Evolutionary conservation across 2,113 vertebrate species (phyloP).

Genomic region (Tympanuchus pallidicinctus): DNA sequence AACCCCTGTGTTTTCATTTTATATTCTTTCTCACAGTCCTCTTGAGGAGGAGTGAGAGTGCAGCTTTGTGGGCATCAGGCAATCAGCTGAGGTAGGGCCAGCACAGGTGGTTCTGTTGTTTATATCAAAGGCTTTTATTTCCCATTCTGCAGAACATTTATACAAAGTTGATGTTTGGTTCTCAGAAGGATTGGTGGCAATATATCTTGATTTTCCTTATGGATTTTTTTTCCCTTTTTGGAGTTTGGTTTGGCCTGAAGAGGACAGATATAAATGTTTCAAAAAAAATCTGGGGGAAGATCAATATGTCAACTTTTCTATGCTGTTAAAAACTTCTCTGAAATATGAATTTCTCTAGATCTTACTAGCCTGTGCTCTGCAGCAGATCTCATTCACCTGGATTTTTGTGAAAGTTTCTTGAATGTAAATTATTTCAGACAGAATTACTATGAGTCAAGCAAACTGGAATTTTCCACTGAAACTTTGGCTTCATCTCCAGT

Average conservation of each 20-base stretch:
- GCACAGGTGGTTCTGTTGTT: not conserved
- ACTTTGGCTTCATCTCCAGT: not conserved
- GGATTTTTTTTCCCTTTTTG: not conserved
- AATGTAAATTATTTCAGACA: not conserved
- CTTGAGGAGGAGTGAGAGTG: not conserved
- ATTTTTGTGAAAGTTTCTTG: not conserved
- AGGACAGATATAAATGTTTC: not conserved
- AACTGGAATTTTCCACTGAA: slow-evolving; percentile 5
- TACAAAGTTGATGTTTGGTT: not conserved
- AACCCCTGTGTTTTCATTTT: not conserved
- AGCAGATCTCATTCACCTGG: not conserved
- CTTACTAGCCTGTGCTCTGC: not conserved
- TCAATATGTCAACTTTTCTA: not conserved
- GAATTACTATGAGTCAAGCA: not conserved
- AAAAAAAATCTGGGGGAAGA: not conserved
- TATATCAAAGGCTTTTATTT: not conserved
- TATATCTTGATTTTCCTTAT: not conserved
- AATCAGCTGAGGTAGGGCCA: not conserved
- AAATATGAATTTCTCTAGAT: not conserved
- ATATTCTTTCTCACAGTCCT: not conserved
- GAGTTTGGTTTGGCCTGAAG: not conserved
- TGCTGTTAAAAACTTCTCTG: not conserved
- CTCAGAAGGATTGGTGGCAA: not conserved
- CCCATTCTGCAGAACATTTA: not conserved
- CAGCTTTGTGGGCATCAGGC: not conserved